Evolutionary conservation across 2,888 invertebrate species (phyloP).

Genomic region (Drosophila kambysellisi): DNA sequence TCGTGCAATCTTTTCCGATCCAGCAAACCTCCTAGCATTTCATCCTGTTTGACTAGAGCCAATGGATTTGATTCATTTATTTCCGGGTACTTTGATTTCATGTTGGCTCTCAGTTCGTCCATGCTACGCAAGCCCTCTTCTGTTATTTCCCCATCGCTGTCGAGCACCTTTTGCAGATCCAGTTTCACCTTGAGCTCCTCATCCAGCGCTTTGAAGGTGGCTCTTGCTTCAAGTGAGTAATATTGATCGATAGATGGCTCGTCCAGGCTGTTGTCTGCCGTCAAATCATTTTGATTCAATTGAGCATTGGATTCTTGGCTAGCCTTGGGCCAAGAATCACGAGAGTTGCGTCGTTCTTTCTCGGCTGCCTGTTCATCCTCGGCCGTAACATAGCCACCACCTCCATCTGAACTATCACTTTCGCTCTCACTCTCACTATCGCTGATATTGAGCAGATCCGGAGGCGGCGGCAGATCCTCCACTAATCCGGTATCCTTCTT

Average conservation of each 20-base stretch:
- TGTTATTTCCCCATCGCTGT: slow-evolving; percentile 60
- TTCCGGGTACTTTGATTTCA: slow-evolving; percentile 34
- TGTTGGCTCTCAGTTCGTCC: slow-evolving; percentile 64
- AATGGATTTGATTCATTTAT: slow-evolving; percentile 3
- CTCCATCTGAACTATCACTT: slow-evolving; percentile 26
- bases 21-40: slow-evolving; percentile 63
- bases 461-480: slow-evolving; percentile 70
- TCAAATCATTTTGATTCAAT: background rate
- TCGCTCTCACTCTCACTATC: slow-evolving; percentile 49
- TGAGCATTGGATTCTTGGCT: slow-evolving; percentile 31
- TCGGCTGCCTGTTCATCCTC: slow-evolving; percentile 29
- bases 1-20: slow-evolving; percentile 61
- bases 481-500: slow-evolving; percentile 74
- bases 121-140: slow-evolving; percentile 74
- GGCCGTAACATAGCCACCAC: slow-evolving; percentile 47
- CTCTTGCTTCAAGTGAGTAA: slow-evolving; percentile 63
- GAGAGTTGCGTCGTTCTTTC: slow-evolving; percentile 5
- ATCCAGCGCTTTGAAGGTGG: slow-evolving; percentile 68
- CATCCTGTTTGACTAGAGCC: slow-evolving; percentile 36
- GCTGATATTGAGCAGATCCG: slow-evolving; percentile 50
- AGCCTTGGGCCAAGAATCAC: slow-evolving; percentile 50
- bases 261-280: slow-evolving; percentile 24
- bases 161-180: slow-evolving; percentile 61
- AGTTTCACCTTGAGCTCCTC: slow-evolving; percentile 72
- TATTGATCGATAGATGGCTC: slow-evolving; percentile 49